Base-by-base conservation (phyloP, 2,113 vertebrate genomes). In the Cebidichthys violaceus region DNA sequence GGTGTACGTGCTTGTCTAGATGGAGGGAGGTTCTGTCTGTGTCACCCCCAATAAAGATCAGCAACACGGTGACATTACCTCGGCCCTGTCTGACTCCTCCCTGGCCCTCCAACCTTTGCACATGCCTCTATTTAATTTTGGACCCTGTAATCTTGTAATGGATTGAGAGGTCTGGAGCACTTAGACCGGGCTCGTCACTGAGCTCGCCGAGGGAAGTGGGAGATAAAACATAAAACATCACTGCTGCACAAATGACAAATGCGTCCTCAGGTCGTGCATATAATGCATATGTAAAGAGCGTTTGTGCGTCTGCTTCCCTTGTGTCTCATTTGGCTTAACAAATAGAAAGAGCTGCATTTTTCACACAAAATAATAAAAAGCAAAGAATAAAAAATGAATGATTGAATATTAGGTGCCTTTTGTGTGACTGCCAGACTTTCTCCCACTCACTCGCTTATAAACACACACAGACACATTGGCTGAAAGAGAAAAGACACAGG, bases 71-170 rank as follows among this genome's bases (percentile, higher is more conserved):
- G 91, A 89, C 87, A 85, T 92, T 92, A 90, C 85, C 82, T 88
- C 81, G n/a, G 81, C 76, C 70, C 79, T 27, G 77, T 72, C 81
- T 82, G 80, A 88, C 81, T 86, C 71, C 82, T 69, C 57, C 13
- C 71, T 20, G 60, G 78, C 86, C 84, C 50, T 67, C 66, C 76
- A 88, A 92, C 90, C 92, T 91, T 89, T 90, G 78, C 85, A 89
- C 86, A 88, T 86, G 82, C 77, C 79, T 90, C 88, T 80, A 92
- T 93, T 94, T 86, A 86, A 93, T 93, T 90, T 88, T 54, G 43
- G 41, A 77, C 29, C 47, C 81, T 39, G 64, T 92, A 93, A 93
- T 93, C 87, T 86, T 72, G 87, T 94, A 83, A 90, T 83, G 82
- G 82, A 81, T 81, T 6, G 81, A 86, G 78, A 83, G 85, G 90